phyloP scores from a whole-genome alignment of 2,888 invertebrate genomes.

The Portevinia maculata region DNA sequence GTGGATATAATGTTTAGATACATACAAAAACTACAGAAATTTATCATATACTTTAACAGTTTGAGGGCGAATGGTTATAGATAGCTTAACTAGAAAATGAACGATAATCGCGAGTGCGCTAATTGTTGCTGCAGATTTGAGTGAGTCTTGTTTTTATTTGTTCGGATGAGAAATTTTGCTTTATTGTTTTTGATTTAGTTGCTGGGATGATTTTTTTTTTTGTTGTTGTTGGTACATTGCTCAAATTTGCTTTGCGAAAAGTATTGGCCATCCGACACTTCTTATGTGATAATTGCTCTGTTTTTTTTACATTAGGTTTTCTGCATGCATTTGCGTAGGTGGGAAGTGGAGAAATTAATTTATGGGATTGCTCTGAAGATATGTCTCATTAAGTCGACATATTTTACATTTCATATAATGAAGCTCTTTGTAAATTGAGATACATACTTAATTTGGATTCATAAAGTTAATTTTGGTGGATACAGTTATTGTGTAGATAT shows the following conservation, averaged over 20 bases:
- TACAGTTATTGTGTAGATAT: too few relatives aligned
- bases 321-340: conserved; percentile 46
- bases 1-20: conserved; percentile 38
- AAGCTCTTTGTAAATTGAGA: too few relatives aligned
- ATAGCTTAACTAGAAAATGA: conserved; percentile 30
- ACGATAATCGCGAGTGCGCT: conserved; percentile 45
- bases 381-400: conserved; percentile 33
- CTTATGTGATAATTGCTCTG: conserved; percentile 55
- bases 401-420: not conserved
- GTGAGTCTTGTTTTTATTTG: conserved; percentile 1
- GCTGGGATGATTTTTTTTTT: conserved; percentile 26
- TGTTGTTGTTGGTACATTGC: not conserved
- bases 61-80: conserved; percentile 21
- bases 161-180: conserved; percentile 20
- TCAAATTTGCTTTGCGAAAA: conserved; percentile 31
- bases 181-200: conserved; percentile 30
- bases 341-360: conserved; percentile 68
- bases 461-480: too few relatives aligned
- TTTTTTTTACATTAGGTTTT: conserved; percentile 24
- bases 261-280: conserved; percentile 17
- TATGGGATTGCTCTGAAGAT: conserved; percentile 36
- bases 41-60: conserved; percentile 5
- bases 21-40: conserved; percentile 12
- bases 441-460: too few relatives aligned
- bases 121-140: conserved; percentile 31